A percentile compares a stretch with the other conserved stretches of the same genome.
Conservation (phyloP, 64 coral and sea anemone species). For the Hydrozoanthus tunicans region DNA sequence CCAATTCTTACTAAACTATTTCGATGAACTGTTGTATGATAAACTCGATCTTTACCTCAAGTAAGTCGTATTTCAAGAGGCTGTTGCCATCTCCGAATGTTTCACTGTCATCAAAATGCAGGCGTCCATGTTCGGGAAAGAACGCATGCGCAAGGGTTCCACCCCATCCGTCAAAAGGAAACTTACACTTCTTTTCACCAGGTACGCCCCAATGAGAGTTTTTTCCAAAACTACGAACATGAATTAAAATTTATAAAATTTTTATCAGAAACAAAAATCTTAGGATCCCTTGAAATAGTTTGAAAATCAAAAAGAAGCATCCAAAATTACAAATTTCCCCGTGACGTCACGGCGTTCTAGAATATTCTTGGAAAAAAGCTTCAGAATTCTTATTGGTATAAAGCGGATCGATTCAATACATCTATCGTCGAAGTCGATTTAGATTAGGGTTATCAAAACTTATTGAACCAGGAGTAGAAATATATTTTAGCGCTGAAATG, state of each 20-base stretch:
- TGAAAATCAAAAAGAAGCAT: not conserved
- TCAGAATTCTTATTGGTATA: no score
- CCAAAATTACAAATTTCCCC: not conserved
- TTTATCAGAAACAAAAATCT: not conserved
- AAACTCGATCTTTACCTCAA: no score
- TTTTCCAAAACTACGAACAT: not conserved
- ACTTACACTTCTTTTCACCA: not conserved
- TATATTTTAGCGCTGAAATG: not conserved
- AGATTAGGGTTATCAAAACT: no score
- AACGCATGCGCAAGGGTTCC: not conserved
- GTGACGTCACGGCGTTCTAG: not conserved
- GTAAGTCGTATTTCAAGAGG: no score
- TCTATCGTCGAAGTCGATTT: no score
- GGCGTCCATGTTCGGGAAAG: not conserved
- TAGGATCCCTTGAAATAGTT: not conserved
- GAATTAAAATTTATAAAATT: no score
- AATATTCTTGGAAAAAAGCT: not conserved
- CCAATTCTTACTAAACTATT: no score
- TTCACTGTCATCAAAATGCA: conserved; percentile 15
- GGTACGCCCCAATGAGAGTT: not conserved
- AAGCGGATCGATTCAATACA: no score
- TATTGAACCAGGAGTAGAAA: no score
- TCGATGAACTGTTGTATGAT: no score
- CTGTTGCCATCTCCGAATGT: no score
- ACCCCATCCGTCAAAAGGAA: not conserved